phyloP scores from a whole-genome alignment of 2,888 invertebrate species.

The Mayetiola destructor region DNA sequence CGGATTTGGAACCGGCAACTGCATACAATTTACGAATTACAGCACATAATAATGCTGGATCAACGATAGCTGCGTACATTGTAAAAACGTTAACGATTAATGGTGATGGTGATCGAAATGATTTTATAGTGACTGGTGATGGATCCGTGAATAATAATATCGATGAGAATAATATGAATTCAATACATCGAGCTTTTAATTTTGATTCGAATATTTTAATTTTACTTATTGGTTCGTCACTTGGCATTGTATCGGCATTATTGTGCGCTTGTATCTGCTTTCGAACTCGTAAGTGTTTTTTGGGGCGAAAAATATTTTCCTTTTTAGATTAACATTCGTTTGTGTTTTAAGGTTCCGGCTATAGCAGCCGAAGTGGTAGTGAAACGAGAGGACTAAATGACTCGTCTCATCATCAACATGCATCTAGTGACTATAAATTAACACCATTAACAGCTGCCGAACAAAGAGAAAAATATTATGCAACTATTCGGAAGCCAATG shows the following conservation, averaged over 20 bases:
- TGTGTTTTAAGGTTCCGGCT: background rate
- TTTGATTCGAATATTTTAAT: background rate
- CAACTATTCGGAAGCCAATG: conserved; percentile 37
- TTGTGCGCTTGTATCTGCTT: conserved; percentile 42
- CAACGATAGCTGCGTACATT: conserved; percentile 42
- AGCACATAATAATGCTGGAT: conserved; percentile 49
- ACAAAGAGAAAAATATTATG: conserved; percentile 41
- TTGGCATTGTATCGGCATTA: conserved; percentile 39
- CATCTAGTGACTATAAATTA: background rate
- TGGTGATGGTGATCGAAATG: conserved; percentile 1
- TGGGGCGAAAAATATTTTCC: background rate
- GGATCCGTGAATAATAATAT: conserved; percentile 19
- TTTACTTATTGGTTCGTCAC: background rate
- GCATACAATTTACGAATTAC: conserved; percentile 41
- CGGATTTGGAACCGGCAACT: conserved; percentile 38
- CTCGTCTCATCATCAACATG: background rate
- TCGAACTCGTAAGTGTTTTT: conserved; percentile 36
- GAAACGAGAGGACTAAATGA: background rate
- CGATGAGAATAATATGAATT: conserved; percentile 11
- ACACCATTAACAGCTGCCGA: background rate
- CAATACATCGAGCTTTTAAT: background rate
- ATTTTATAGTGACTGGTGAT: background rate
- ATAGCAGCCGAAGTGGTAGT: background rate
- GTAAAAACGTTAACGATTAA: conserved; percentile 38
- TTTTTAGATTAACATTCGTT: background rate